Evolutionary conservation across 2,113 vertebrate species (phyloP).

Genomic region (Callithrix jacchus): DNA sequence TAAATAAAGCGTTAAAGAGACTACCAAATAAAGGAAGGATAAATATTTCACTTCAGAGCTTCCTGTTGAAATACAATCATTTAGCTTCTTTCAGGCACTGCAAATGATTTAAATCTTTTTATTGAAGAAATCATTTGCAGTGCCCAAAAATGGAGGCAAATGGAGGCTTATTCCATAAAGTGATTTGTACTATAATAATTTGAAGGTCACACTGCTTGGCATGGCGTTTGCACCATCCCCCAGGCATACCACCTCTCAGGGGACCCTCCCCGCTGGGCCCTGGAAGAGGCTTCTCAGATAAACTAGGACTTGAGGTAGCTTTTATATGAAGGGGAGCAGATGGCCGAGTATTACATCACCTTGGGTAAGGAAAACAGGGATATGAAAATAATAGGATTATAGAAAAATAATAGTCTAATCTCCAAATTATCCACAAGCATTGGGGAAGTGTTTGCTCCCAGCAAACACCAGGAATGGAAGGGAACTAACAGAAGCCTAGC

Average conservation of each 20-base stretch:
- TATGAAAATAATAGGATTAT: conserved; percentile 43
- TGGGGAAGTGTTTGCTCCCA: not conserved
- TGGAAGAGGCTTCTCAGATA: conserved; percentile 49
- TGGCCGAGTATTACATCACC: conserved; percentile 70
- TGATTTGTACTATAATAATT: conserved; percentile 5
- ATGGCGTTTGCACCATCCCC: not conserved
- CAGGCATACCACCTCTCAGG: not conserved
- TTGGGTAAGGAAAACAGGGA: conserved; percentile 40
- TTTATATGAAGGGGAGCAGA: conserved; percentile 68
- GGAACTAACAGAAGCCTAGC: not conserved
- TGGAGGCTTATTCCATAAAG: not conserved
- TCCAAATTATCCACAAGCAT: not conserved
- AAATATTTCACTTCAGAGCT: not conserved
- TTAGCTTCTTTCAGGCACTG: not conserved
- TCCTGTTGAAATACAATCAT: not conserved
- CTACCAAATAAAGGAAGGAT: not conserved
- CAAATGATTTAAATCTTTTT: too few relatives aligned
- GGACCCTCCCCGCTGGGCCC: conserved; percentile 41
- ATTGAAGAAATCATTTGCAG: too few relatives aligned
- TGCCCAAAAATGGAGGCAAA: not conserved
- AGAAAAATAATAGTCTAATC: conserved; percentile 33
- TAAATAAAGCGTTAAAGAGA: not conserved
- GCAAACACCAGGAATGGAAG: not conserved
- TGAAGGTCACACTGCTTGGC: conserved; percentile 58
- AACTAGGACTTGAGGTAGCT: conserved; percentile 39